phyloP scores from a whole-genome alignment of 2,888 invertebrate genomes.

The Dexiosoma caninum region DNA sequence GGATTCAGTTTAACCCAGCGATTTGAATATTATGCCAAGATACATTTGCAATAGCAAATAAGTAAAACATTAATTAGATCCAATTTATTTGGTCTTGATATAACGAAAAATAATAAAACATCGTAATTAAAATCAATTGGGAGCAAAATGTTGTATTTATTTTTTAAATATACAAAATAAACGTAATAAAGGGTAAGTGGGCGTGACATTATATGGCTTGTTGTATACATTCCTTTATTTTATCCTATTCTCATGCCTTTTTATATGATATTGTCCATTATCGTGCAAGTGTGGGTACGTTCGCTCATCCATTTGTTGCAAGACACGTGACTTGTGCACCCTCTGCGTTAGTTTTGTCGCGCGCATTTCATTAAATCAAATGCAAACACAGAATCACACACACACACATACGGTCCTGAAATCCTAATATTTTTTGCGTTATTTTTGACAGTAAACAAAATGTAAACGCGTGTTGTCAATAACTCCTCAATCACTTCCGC shows the following conservation, averaged over 20 bases:
- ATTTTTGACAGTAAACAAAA: slow-evolving; percentile 55
- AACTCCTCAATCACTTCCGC: slow-evolving; percentile 76
- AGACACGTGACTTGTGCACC: slow-evolving; percentile 60
- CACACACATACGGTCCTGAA: neutral
- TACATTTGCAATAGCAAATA: too few species aligned
- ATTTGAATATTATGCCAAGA: too few species aligned
- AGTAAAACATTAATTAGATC: too few species aligned
- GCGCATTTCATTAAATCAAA: slow-evolving; percentile 57
- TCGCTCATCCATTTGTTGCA: slow-evolving; percentile 13
- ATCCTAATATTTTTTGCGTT: slow-evolving; percentile 46
- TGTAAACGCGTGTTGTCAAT: slow-evolving; percentile 75
- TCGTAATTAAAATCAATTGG: slow-evolving; percentile 19
- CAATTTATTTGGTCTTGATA: too few species aligned
- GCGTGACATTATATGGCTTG: slow-evolving; percentile 64
- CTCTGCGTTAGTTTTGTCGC: slow-evolving; percentile 58
- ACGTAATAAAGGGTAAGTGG: slow-evolving; percentile 53
- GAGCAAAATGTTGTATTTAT: neutral
- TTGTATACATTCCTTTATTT: slow-evolving; percentile 8
- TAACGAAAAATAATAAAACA: too few species aligned
- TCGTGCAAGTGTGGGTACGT: neutral
- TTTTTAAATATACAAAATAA: neutral
- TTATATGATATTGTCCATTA: slow-evolving; percentile 33
- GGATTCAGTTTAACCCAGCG: too few species aligned
- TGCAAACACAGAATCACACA: slow-evolving; percentile 20
- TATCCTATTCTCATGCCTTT: slow-evolving; percentile 34